Conservation (phyloP, 2,797 vertebrate species). For the Echeneis naucrates region DNA sequence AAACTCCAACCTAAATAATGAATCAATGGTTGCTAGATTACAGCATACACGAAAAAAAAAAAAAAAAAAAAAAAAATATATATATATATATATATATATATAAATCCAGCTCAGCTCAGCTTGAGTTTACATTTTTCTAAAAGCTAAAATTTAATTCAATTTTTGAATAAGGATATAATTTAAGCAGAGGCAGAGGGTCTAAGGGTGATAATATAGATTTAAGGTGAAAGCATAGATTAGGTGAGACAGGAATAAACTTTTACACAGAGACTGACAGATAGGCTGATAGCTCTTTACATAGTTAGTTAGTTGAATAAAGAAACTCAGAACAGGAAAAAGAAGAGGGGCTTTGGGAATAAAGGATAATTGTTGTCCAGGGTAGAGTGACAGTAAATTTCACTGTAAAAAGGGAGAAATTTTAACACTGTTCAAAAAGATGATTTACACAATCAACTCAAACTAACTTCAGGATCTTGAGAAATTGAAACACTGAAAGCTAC, state of each 20-base stretch:
- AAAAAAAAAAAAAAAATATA: too few species aligned
- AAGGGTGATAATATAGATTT: background rate
- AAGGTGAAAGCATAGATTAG: background rate
- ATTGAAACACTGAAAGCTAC: background rate
- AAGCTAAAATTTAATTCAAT: too few species aligned
- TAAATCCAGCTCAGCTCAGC: too few species aligned
- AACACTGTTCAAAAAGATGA: background rate
- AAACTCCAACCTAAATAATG: background rate
- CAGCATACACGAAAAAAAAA: too few species aligned
- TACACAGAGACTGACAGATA: constrained; percentile 4
- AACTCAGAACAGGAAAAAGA: background rate
- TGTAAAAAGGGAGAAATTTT: constrained; percentile 1
- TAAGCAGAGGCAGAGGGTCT: background rate
- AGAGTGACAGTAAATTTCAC: constrained; percentile 5
- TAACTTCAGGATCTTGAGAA: too few species aligned
- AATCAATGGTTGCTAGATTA: too few species aligned
- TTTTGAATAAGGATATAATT: background rate
- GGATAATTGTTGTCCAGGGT: constrained; percentile 1
- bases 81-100: background rate
- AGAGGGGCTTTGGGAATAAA: background rate
- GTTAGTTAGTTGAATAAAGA: constrained; percentile 10
- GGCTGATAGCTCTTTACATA: background rate
- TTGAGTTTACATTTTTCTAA: background rate
- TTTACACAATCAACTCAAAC: background rate
- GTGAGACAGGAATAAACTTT: background rate